Evolutionary conservation across 92 coral and sea anemone species (phyloP).

Genomic region (Galaxea fascicularis): DNA sequence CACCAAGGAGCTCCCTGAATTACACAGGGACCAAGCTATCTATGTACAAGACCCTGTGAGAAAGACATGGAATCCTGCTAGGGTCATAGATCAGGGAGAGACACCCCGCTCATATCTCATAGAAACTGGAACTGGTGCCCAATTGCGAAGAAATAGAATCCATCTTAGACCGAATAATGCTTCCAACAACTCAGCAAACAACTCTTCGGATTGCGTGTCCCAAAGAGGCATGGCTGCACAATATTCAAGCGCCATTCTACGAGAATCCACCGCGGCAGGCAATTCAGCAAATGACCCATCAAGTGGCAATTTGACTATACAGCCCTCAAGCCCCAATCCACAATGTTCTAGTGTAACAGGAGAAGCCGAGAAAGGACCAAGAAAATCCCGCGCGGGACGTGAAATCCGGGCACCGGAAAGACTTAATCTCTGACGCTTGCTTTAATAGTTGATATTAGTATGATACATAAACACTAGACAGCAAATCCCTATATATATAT

Average conservation of each 20-base stretch:
- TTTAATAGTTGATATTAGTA: background rate
- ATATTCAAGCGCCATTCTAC: background rate
- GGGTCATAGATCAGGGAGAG: constrained; percentile 25
- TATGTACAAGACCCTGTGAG: too few relatives aligned
- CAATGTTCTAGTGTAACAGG: background rate
- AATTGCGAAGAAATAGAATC: constrained; percentile 5
- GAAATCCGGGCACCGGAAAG: background rate
- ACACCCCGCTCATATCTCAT: constrained; percentile 34
- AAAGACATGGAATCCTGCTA: constrained; percentile 46
- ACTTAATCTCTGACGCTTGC: background rate
- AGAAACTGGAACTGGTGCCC: constrained; percentile 14
- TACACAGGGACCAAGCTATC: constrained; percentile 43
- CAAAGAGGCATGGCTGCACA: background rate
- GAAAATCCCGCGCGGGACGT: background rate
- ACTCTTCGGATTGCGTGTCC: background rate
- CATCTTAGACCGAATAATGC: constrained; percentile 5
- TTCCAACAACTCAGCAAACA: background rate
- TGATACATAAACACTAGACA: background rate
- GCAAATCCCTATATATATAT: too few relatives aligned
- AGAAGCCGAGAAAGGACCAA: background rate
- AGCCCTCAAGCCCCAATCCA: background rate
- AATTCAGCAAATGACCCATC: too few relatives aligned
- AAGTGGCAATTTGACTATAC: background rate
- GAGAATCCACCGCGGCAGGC: background rate
- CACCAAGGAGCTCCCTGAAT: constrained; percentile 9